Conservation (phyloP, 2,888 invertebrate genomes). For the Tenthredo amoena region DNA sequence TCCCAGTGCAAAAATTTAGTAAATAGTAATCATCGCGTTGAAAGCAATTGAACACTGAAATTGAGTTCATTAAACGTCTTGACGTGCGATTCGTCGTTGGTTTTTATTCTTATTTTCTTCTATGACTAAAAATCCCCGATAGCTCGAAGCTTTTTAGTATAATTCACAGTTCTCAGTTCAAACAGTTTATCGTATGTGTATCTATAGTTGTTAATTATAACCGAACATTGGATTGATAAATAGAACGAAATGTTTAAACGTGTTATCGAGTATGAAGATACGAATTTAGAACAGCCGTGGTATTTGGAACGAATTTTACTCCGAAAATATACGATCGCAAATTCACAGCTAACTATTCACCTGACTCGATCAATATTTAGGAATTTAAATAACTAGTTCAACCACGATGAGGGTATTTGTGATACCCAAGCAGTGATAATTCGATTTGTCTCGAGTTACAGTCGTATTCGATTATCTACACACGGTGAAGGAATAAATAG, state of each 20-base stretch:
- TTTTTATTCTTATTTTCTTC: neutral
- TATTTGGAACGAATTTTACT: neutral
- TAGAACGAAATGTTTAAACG: neutral
- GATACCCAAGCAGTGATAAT: conserved; percentile 3
- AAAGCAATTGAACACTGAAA: neutral
- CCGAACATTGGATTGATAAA: neutral
- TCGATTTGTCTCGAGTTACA: conserved; percentile 39
- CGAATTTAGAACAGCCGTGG: neutral
- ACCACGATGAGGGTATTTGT: neutral
- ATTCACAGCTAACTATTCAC: neutral
- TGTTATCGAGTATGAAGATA: neutral
- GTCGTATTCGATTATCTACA: conserved; percentile 4
- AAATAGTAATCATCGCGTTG: neutral
- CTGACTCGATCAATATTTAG: neutral
- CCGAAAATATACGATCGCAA: neutral
- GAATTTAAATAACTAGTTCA: neutral
- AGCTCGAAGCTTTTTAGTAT: neutral
- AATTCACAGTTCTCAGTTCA: neutral
- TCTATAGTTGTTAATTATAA: neutral
- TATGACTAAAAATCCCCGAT: neutral
- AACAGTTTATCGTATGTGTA: neutral
- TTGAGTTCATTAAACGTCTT: neutral
- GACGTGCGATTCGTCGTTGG: neutral
- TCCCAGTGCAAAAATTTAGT: neutral
- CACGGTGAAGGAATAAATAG: neutral